Evolutionary conservation across 2,797 vertebrate species (phyloP), one percentile per base, ranked within the genome.

Genomic region (Hapalemur alaotrensis): DNA sequence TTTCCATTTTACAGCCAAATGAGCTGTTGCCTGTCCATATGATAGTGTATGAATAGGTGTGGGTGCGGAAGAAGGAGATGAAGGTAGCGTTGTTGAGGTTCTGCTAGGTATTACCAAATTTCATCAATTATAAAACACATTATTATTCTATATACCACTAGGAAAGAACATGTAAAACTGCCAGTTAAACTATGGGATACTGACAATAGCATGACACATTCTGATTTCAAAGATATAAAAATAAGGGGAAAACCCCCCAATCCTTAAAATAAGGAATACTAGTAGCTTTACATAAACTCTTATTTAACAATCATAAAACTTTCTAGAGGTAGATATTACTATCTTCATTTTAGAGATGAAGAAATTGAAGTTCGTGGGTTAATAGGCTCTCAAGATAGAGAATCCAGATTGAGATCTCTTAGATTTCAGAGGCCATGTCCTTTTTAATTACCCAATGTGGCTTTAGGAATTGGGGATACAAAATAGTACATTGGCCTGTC

Each of bases 151-250:
- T 78, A 30, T 79, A 17, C 7, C 35, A 80, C 41, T 80, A 61
- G 30, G 30, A 75, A 92, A 93, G 69, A 90, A 92, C 67, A 65
- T 73, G 30, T 96, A 87, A 78, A 93, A n/a, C 30, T 91, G 35
- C 25, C 35, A 73, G 0, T 78, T 83, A 43, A 67, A 57, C 23
- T 50, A 6, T 82, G 48, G 25, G 30, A 30, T 88, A 35, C 59
- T 52, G 7, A 84, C 13, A 73, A 0, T 67, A 85, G 43, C 23
- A 72, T 79, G 72, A 46, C 22, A 43, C 18, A 50, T 32, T 93
- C 28, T 90, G 59, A 48, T 79, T 88, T 91, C 23, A 72, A 63
- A 80, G 63, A n/a, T 89, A 4, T 73, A 35, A 89, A 57, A 92
- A 52, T 30, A 78, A 30, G 80, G 50, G n/a, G 82, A 79, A 91